Evolutionary conservation across 2,113 vertebrate species (phyloP), one percentile per base, ranked within the genome.

Genomic region (Aix galericulata): DNA sequence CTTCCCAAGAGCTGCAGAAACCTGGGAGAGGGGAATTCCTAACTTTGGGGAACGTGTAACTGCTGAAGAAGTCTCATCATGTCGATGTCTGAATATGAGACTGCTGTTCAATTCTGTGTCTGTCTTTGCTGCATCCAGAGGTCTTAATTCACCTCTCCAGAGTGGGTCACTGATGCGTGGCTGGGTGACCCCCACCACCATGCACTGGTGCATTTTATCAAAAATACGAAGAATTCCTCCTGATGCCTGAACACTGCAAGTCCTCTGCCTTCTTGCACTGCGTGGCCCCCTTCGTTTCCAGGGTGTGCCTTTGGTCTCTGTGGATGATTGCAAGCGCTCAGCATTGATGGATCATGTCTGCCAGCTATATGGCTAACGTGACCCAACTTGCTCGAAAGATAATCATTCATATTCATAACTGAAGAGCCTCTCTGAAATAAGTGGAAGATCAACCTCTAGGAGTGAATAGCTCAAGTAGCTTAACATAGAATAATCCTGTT

Each of bases 61-160:
- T 4, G 18, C 25, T 13, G n/a, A 8, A 34, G 55, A 14, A 31
- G 23, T 32, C 60, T 62, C n/a, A 17, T 40, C 1, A 0, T 25
- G 36, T 32, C 8, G 13, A 2, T 20, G 4, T 3, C 10, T 2
- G 1, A 23, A 14, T 8, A 50, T 1, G 10, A 46, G 64, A 1
- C 8, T 59, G 44, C 76, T 36, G 12, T 32, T 73, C 42, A 31
- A 13, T 4, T 55, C 52, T 64, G 20, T 38, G 4, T 42, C 53
- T 17, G 3, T 13, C 40, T 80, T 44, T 38, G 22, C 84, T 13
- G 42, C 36, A 40, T 64, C 42, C 44, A 6, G 9, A 36, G 60
- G 74, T 75, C 48, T 42, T 2, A 7, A 7, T 16, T 3, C 1
- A 0, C 34, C 40, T 50, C 42, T 69, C 31, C 2, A 0, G 53